A percentile compares a stretch with the other conserved stretches of the same genome.
phyloP scores from a whole-genome alignment of 1,140 invertebrate genomes.

The Theocolax elegans region DNA sequence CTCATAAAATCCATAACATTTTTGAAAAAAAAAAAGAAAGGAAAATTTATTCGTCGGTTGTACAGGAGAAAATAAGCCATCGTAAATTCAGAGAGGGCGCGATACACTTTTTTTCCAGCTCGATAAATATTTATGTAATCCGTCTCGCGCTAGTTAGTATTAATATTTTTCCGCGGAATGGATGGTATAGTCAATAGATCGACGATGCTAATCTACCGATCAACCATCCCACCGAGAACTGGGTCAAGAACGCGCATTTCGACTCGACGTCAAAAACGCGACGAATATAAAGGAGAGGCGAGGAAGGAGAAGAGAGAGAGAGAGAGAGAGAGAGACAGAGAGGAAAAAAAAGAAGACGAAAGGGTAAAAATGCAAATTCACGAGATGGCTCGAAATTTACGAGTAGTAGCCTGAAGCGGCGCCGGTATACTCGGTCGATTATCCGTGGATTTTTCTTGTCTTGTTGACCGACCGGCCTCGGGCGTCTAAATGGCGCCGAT shows the following conservation, averaged over 20 bases:
- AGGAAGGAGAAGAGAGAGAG: neutral
- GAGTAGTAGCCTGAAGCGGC: neutral
- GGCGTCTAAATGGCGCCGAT: neutral
- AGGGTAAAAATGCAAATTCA: neutral
- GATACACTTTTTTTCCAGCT: neutral
- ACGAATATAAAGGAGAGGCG: neutral
- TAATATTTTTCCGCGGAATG: constrained; percentile 14
- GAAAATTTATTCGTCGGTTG: too few relatives aligned
- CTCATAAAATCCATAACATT: too few relatives aligned
- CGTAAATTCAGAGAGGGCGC: too few relatives aligned
- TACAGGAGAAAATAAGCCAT: too few relatives aligned
- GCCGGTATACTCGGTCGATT: neutral
- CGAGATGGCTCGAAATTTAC: neutral
- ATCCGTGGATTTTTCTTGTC: constrained; percentile 11
- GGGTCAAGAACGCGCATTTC: constrained; percentile 21
- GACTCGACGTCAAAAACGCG: constrained; percentile 9
- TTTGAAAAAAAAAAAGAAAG: too few relatives aligned
- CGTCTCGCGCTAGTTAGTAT: neutral
- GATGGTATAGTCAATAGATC: constrained; percentile 14
- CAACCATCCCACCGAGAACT: neutral
- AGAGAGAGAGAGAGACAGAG: neutral
- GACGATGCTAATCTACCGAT: neutral
- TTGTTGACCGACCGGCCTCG: neutral
- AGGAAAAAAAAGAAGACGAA: neutral
- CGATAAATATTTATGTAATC: constrained; percentile 11